Conservation (phyloP, 2,797 vertebrate species). For the Rhinophrynus dorsalis region DNA sequence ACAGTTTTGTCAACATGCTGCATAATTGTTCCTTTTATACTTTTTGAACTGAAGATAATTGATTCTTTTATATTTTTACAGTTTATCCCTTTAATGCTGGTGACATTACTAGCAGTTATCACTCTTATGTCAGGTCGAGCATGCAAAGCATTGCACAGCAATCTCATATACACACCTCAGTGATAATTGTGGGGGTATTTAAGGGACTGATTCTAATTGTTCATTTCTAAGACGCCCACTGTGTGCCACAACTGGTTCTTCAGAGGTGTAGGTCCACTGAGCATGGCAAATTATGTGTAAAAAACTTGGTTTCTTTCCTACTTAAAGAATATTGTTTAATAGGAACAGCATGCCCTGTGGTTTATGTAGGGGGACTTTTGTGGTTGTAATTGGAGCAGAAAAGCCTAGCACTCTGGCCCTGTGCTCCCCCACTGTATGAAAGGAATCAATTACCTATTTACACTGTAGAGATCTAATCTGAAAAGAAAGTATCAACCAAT, state of each 20-base stretch:
- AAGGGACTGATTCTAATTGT: too few species aligned
- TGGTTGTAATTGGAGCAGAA: constrained; percentile 33
- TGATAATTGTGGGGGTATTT: too few species aligned
- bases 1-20: too few species aligned
- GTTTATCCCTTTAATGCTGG: too few species aligned
- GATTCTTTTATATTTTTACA: too few species aligned
- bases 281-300: constrained; percentile 29
- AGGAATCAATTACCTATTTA: constrained; percentile 37
- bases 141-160: too few species aligned
- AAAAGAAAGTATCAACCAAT: not conserved
- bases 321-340: constrained; percentile 4
- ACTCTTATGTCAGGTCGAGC: too few species aligned
- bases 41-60: too few species aligned
- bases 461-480: constrained; percentile 4
- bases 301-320: constrained; percentile 24
- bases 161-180: too few species aligned
- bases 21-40: too few species aligned
- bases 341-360: constrained; percentile 23
- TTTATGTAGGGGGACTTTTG: constrained; percentile 15
- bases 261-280: not conserved
- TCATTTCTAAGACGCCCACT: too few species aligned
- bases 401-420: constrained; percentile 13
- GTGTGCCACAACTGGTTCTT: not conserved
- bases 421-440: constrained; percentile 12
- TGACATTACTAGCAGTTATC: too few species aligned